Conservation (phyloP, 2,113 vertebrate genomes). For the Forbesichthys papilliferus region DNA sequence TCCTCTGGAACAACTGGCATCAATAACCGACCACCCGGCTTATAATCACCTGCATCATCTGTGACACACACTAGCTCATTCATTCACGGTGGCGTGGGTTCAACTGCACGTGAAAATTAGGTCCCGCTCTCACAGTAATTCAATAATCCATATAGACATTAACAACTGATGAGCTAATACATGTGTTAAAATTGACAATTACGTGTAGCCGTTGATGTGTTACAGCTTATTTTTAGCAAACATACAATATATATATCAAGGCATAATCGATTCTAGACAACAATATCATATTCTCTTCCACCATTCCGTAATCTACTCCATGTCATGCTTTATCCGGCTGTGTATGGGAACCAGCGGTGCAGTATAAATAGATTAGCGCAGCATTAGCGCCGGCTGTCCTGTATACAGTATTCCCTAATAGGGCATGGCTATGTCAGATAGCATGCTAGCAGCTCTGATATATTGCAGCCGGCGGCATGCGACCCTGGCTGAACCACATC, state of each 20-base stretch:
- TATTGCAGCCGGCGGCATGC: conserved; percentile 54
- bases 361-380: conserved; percentile 56
- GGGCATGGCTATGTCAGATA: conserved; percentile 45
- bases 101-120: too few species aligned
- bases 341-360: conserved; percentile 34
- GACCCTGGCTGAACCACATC: conserved; percentile 59
- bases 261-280: conserved; percentile 6
- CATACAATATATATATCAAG: background rate
- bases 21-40: too few species aligned
- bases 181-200: too few species aligned
- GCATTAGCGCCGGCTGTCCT: conserved; percentile 49
- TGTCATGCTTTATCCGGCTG: background rate
- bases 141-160: too few species aligned
- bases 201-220: too few species aligned
- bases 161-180: too few species aligned
- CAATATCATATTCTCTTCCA: conserved; percentile 5
- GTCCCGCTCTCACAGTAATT: too few species aligned
- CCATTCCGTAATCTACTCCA: background rate
- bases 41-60: too few species aligned
- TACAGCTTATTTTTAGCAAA: background rate
- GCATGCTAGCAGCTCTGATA: conserved; percentile 41
- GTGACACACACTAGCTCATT: too few species aligned
- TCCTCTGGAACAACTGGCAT: too few species aligned
- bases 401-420: conserved; percentile 53
- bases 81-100: too few species aligned